These are phyloP conservation scores for Champsocephalus esox DNA, from an alignment of 2,797 vertebrate species.

Conservation along the genomic window DNA sequence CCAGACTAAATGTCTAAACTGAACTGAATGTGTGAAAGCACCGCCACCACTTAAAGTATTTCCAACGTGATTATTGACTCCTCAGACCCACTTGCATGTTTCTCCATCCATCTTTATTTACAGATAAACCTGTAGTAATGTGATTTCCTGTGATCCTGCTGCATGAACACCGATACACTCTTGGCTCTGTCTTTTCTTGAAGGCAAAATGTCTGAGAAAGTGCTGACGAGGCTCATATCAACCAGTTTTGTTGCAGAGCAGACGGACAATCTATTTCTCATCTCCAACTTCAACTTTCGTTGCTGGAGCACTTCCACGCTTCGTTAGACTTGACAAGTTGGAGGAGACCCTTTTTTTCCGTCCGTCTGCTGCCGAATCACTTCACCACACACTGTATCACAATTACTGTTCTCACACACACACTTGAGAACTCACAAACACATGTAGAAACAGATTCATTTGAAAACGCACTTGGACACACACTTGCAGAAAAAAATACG, in stretches of 20 bases:
- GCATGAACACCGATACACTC: constrained; percentile 37
- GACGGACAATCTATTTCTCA: constrained; percentile 68
- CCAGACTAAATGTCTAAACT: no score
- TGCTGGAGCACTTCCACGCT: constrained; percentile 66
- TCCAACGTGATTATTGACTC: constrained; percentile 13
- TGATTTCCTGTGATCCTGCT: constrained; percentile 45
- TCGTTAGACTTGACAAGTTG: constrained; percentile 53
- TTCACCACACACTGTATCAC: background rate
- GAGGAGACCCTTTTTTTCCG: constrained; percentile 22
- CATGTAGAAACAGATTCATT: background rate
- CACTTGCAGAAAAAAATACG: constrained; percentile 11
- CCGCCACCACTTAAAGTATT: background rate
- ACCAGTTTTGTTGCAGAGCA: constrained; percentile 31
- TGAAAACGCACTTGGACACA: background rate
- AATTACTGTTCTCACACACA: background rate
- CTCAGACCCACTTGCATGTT: background rate
- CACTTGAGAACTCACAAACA: no score
- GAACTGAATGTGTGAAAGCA: no score
- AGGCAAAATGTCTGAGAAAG: constrained; percentile 34
- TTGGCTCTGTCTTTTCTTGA: constrained; percentile 27
- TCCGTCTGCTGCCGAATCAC: constrained; percentile 27
- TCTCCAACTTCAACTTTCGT: constrained; percentile 52
- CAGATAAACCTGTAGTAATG: constrained; percentile 36
- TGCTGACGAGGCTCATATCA: constrained; percentile 57
- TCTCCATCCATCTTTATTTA: constrained; percentile 26